Evolutionary conservation across 2,113 vertebrate species (phyloP).

Genomic region (Ptychochromis oligacanthus): DNA sequence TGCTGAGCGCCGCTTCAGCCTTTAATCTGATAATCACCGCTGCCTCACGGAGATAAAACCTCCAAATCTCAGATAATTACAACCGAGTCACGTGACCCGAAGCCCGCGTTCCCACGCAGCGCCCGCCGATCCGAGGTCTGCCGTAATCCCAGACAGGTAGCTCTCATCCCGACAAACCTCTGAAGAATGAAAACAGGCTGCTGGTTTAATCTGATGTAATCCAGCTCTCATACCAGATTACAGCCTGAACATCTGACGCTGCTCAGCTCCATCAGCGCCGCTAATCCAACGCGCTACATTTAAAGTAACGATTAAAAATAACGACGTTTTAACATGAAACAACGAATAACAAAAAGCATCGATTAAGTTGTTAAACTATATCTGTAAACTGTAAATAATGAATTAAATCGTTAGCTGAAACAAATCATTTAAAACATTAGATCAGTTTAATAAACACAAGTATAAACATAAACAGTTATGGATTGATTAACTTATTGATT

Average conservation of each 20-base stretch:
- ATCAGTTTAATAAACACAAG: too few relatives aligned
- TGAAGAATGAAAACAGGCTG: not conserved
- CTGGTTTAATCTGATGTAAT: slow-evolving; percentile 29
- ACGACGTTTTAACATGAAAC: too few relatives aligned
- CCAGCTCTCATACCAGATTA: slow-evolving; percentile 17
- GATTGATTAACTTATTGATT: not conserved
- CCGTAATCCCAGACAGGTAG: not conserved
- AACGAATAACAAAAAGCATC: too few relatives aligned
- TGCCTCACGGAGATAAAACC: not conserved
- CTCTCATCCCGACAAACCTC: not conserved
- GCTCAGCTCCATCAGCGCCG: not conserved
- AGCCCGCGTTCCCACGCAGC: not conserved
- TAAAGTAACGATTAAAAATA: too few relatives aligned
- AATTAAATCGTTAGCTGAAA: too few relatives aligned
- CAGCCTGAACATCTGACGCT: not conserved
- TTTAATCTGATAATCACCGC: slow-evolving; percentile 22
- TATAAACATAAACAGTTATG: too few relatives aligned
- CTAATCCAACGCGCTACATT: too few relatives aligned
- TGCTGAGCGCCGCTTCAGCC: not conserved
- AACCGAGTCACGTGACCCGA: not conserved
- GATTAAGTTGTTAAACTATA: too few relatives aligned
- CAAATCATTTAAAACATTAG: not conserved
- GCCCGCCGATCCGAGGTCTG: not conserved
- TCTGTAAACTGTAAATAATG: too few relatives aligned
- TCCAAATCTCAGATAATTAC: slow-evolving; percentile 13